phyloP scores from a whole-genome alignment of 2,888 invertebrate genomes.

The Hedychridium roseum region DNA sequence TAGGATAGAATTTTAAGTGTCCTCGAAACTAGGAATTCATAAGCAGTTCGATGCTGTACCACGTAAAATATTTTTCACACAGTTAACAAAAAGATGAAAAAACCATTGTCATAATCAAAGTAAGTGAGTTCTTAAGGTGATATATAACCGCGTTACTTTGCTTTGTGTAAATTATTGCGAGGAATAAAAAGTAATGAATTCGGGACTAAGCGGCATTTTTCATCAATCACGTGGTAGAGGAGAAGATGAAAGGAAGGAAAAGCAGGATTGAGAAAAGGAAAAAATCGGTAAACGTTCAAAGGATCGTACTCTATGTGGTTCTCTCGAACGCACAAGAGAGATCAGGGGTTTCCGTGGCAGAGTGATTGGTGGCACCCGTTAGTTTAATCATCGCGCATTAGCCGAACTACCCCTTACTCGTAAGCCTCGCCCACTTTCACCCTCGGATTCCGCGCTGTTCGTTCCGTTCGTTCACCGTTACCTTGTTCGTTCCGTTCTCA shows the following conservation, averaged over 20 bases:
- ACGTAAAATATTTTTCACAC: too few species aligned
- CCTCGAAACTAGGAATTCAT: not conserved
- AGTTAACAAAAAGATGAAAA: too few species aligned
- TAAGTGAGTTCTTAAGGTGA: too few species aligned
- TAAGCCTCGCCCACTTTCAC: slow-evolving; percentile 52
- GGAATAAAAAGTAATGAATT: too few species aligned
- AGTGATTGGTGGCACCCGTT: slow-evolving; percentile 62
- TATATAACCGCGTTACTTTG: too few species aligned
- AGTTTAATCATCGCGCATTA: slow-evolving; percentile 64
- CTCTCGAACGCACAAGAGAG: slow-evolving; percentile 31
- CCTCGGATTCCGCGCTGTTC: slow-evolving; percentile 50
- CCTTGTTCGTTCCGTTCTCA: slow-evolving; percentile 45
- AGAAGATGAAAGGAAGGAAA: slow-evolving; percentile 5
- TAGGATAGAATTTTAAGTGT: not conserved
- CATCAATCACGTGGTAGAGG: too few species aligned
- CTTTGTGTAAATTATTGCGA: too few species aligned
- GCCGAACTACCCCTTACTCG: slow-evolving; percentile 52
- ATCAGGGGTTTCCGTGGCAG: slow-evolving; percentile 57
- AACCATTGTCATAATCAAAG: too few species aligned
- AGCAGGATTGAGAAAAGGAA: slow-evolving; percentile 20
- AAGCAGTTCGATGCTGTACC: too few species aligned
- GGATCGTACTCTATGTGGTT: slow-evolving; percentile 31
- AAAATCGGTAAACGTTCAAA: slow-evolving; percentile 33
- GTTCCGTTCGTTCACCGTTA: slow-evolving; percentile 28
- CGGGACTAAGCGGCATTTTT: too few species aligned